phyloP scores from a whole-genome alignment of 2,888 invertebrate genomes.

The Tetragonisca angustula region DNA sequence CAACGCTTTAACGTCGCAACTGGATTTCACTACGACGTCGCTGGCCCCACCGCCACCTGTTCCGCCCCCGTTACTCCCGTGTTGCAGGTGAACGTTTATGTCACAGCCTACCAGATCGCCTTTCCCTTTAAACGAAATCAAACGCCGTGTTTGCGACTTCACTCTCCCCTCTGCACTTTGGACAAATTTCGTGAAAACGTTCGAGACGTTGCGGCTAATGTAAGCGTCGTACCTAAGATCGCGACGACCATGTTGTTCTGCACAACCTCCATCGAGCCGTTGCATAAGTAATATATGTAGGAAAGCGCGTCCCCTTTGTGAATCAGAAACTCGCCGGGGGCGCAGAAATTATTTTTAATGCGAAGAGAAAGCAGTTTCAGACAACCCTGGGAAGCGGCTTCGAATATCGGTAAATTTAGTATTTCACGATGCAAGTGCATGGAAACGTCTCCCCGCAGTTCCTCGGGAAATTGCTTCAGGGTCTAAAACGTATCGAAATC shows the following conservation, averaged over 20 bases:
- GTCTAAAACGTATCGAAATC: constrained; percentile 87
- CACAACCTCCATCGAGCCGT: constrained; percentile 98
- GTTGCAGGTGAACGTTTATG: constrained; percentile 91
- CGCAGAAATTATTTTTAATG: constrained; percentile 97
- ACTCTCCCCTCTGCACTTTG: no score
- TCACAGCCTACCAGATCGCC: constrained; percentile 98
- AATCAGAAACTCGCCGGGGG: constrained; percentile 97
- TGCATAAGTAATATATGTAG: constrained; percentile 97
- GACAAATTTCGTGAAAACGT: neutral
- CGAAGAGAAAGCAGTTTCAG: constrained; percentile 95
- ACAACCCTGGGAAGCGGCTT: constrained; percentile 97
- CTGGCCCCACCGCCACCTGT: constrained; percentile 86
- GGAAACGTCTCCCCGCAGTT: constrained; percentile 96
- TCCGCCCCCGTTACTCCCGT: constrained; percentile 87
- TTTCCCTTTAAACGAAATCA: constrained; percentile 88
- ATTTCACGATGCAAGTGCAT: constrained; percentile 98
- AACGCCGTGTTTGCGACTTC: neutral
- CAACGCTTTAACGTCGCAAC: constrained; percentile 96
- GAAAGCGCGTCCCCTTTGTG: constrained; percentile 97
- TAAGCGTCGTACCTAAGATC: constrained; percentile 90
- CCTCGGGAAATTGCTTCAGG: constrained; percentile 97
- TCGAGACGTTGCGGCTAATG: neutral
- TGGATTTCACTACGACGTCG: constrained; percentile 95
- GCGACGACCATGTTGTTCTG: constrained; percentile 98
- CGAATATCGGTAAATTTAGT: constrained; percentile 96